Conservation (phyloP, 2,797 vertebrate species). For the Pampus argenteus region DNA sequence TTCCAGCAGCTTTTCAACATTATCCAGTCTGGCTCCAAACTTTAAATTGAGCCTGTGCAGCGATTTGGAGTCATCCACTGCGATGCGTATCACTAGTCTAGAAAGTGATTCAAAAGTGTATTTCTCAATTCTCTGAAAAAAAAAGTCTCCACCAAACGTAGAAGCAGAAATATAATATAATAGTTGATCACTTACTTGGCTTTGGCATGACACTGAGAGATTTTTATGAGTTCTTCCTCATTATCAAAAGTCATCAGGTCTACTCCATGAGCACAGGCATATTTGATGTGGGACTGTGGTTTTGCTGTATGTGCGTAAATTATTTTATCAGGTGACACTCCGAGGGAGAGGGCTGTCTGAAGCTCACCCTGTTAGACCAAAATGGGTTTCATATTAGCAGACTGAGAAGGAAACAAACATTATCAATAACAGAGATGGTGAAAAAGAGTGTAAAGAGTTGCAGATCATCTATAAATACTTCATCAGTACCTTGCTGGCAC, state of each 20-base stretch:
- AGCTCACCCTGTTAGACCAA: conserved; percentile 62
- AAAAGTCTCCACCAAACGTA: background rate
- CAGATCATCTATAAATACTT: background rate
- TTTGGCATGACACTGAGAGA: conserved; percentile 47
- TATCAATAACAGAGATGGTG: background rate
- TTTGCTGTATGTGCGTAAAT: conserved; percentile 72
- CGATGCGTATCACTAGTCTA: conserved; percentile 61
- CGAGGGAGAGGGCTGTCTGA: conserved; percentile 55
- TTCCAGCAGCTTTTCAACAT: conserved; percentile 39
- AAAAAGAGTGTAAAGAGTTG: background rate
- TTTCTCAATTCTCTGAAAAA: background rate
- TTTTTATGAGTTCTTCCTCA: conserved; percentile 66
- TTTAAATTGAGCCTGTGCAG: conserved; percentile 19
- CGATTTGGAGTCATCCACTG: conserved; percentile 46
- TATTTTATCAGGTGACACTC: conserved; percentile 54
- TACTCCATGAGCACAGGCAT: conserved; percentile 53
- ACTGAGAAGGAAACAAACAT: conserved; percentile 1
- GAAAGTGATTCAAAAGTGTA: background rate
- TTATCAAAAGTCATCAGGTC: conserved; percentile 69
- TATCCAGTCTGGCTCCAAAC: conserved; percentile 52
- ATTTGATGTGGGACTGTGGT: conserved; percentile 56
- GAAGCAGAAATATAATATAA: background rate
- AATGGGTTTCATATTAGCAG: background rate
- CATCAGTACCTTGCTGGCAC: conserved; percentile 84
- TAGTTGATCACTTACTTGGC: conserved; percentile 56